Evolutionary conservation across 2,888 invertebrate species (phyloP).

Genomic region (Deroplatys truncata): DNA sequence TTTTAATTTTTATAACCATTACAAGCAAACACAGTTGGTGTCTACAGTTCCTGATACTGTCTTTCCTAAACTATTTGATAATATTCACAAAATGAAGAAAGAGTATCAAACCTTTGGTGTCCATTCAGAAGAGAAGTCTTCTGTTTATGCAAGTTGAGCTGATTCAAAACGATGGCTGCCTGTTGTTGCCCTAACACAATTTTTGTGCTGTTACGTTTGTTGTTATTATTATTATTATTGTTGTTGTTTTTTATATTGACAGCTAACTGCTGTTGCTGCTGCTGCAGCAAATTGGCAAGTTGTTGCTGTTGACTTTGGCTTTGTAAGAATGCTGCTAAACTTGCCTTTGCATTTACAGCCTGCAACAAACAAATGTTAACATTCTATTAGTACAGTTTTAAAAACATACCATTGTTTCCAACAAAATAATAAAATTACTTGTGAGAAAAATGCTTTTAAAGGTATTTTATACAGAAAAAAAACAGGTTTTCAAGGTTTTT

Average conservation of each 20-base stretch:
- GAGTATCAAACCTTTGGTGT: constrained; percentile 32
- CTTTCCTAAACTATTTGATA: too few species aligned
- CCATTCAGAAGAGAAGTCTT: constrained; percentile 24
- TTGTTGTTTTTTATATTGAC: constrained; percentile 32
- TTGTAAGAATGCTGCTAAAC: constrained; percentile 48
- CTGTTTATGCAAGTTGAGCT: constrained; percentile 30
- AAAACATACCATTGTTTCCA: constrained; percentile 38
- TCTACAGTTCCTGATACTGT: too few species aligned
- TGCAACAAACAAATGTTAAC: constrained; percentile 31
- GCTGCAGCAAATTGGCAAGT: constrained; percentile 38
- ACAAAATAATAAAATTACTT: background rate
- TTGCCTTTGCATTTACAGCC: constrained; percentile 46
- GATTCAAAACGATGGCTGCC: constrained; percentile 32
- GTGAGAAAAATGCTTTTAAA: too few species aligned
- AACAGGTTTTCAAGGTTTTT: too few species aligned
- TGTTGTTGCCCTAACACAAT: constrained; percentile 31
- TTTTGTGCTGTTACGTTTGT: constrained; percentile 20
- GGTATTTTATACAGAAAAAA: too few species aligned
- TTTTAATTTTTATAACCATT: too few species aligned
- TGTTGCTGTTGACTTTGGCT: constrained; percentile 38
- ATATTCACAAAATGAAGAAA: background rate
- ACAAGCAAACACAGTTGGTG: too few species aligned
- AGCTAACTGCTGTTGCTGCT: constrained; percentile 33
- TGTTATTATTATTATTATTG: constrained; percentile 29
- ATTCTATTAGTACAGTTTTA: background rate